These are phyloP conservation scores for Anolis carolinensis DNA, from an alignment of 2,113 vertebrate species.

Conservation along the genomic window DNA sequence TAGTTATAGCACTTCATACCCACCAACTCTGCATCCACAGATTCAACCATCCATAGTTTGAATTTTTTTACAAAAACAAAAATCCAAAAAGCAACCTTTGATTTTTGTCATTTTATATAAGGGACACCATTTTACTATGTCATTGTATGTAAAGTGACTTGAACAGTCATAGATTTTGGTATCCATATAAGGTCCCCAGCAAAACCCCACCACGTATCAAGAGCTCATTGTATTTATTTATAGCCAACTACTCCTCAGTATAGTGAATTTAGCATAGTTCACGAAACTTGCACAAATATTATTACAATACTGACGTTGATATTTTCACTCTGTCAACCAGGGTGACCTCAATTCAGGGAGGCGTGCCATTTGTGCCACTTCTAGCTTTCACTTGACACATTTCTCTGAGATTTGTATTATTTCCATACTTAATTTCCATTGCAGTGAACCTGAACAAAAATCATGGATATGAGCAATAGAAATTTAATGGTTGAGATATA, in stretches of 20 bases:
- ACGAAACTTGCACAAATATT: conserved; percentile 47
- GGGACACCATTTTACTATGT: too few species aligned
- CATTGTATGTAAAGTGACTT: too few species aligned
- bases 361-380: not conserved
- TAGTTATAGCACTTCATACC: not conserved
- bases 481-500: not conserved
- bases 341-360: not conserved
- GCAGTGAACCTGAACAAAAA: not conserved
- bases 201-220: too few species aligned
- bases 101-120: too few species aligned
- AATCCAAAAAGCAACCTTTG: too few species aligned
- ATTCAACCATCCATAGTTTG: too few species aligned
- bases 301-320: conserved; percentile 13
- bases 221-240: too few species aligned
- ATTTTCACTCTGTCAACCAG: conserved; percentile 16
- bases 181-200: too few species aligned
- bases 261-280: not conserved
- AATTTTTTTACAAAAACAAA: too few species aligned
- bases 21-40: too few species aligned
- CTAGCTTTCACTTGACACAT: not conserved
- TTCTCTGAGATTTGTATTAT: fast-evolving
- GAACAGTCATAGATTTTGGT: too few species aligned
- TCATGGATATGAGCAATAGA: not conserved
- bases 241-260: not conserved
- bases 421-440: conserved; percentile 35